Base-by-base conservation (phyloP, 2,113 vertebrate genomes). In the Neolamprologus cancellatus region DNA sequence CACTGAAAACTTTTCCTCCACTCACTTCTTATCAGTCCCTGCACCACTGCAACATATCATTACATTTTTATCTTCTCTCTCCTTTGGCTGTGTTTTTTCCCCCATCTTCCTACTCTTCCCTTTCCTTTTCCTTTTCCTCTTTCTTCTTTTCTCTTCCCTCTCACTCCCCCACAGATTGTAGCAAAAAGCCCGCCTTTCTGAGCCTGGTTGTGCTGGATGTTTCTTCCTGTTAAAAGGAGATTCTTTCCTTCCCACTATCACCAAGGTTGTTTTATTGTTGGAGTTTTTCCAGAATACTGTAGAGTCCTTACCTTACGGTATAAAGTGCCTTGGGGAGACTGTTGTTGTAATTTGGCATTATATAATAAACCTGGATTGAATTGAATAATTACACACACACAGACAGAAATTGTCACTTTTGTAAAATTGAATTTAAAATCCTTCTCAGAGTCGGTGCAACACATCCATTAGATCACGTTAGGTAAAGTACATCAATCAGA, bases 391-490 rank as follows among this genome's bases (percentile, higher is more conserved):
- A 30, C 25, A 48, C 36, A 39, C 34, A 25, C 44, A 46, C 5
- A 78, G 10, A 54, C 32, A 80, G 79, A 89, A 88, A 90, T 84
- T 79, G 90, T 91, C 76, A 87, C 82, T 84, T 30, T 54, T 17
- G 2, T 66, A 14, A 1, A 66, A 39, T 23, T 39, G 7, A 39
- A 66, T 39, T 66, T 66, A 66, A 66, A 66, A 66, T 66, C 12
- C 34, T 66, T 39, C 34, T 66, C 34, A 20, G 84, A 84, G 76
- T 61, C 30, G 9, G 64, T 78, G 44, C 69, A 44, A 78, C 54
- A 46, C 83, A 91, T 94, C 84, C 2, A 13, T 94, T 89, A 87
- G 81, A 50, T 34, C 34, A 32, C 44, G 81, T 90, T 76, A 82
- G 69, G 69, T 74, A 74, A 25, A 76, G 61, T 28, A 46, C 53